phyloP scores from a whole-genome alignment of 2,888 invertebrate species.

The Dryomyza anilis region DNA sequence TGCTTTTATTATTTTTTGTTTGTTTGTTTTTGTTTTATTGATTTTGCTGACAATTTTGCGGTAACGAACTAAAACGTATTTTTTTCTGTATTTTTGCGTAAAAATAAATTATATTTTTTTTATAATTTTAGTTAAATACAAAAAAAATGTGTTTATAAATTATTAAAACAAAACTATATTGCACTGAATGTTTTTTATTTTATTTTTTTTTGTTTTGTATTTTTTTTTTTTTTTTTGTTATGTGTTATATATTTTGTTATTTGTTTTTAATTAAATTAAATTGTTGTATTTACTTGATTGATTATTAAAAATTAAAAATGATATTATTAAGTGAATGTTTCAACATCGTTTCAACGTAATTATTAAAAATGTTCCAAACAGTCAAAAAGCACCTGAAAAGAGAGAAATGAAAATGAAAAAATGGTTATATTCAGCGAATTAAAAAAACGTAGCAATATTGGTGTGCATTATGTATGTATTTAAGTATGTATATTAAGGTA shows the following conservation, averaged over 20 bases:
- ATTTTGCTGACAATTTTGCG: slow-evolving; percentile 59
- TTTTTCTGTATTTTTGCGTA: slow-evolving; percentile 43
- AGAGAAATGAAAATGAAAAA: slow-evolving; percentile 19
- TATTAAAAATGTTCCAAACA: slow-evolving; percentile 62
- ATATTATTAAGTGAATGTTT: slow-evolving; percentile 52
- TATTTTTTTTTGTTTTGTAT: slow-evolving; percentile 38
- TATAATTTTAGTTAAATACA: not conserved
- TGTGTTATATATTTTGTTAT: slow-evolving; percentile 42
- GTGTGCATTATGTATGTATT: too few relatives aligned
- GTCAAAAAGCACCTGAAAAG: slow-evolving; percentile 61
- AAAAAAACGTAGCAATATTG: too few relatives aligned
- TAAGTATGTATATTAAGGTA: not conserved
- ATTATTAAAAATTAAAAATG: slow-evolving; percentile 30
- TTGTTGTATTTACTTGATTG: slow-evolving; percentile 41
- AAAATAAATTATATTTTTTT: slow-evolving; percentile 29
- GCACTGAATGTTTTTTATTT: slow-evolving; percentile 38
- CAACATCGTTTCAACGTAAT: slow-evolving; percentile 62
- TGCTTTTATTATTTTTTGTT: slow-evolving; percentile 30
- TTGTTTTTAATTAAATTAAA: slow-evolving; percentile 40
- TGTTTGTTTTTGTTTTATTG: slow-evolving; percentile 29
- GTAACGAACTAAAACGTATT: slow-evolving; percentile 53
- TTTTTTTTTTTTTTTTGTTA: too few relatives aligned
- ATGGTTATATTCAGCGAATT: too few relatives aligned
- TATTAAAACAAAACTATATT: too few relatives aligned
- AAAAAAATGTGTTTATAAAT: slow-evolving; percentile 8